A percentile compares a stretch with the other conserved stretches of the same genome.
These are phyloP conservation scores for Apamea epomidion DNA, from an alignment of 2,888 invertebrate genomes.

Conservation along the genomic window DNA sequence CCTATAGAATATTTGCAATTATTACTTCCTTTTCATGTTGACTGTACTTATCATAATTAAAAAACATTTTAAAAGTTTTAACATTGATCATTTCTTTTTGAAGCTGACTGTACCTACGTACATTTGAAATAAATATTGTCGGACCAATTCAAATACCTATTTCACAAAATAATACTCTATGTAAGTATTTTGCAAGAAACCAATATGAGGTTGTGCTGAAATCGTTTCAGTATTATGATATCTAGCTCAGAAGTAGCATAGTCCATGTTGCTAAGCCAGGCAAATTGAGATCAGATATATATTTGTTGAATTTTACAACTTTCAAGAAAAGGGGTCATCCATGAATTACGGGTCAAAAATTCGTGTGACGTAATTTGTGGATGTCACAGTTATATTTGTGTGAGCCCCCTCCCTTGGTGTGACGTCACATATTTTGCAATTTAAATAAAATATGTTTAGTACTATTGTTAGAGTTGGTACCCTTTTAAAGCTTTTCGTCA, in stretches of 20 bases:
- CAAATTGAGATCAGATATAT: conserved; percentile 30
- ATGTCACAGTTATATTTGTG: background rate
- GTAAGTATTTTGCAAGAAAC: conserved; percentile 1
- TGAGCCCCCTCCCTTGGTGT: background rate
- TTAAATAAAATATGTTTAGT: background rate
- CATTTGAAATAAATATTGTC: too few species aligned
- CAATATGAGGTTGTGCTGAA: background rate
- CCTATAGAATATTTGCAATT: background rate
- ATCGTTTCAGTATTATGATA: conserved; percentile 1
- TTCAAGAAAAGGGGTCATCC: background rate
- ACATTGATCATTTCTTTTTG: too few species aligned
- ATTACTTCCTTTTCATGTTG: background rate
- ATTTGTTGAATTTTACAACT: conserved; percentile 26
- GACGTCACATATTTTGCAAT: background rate
- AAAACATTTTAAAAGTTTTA: too few species aligned
- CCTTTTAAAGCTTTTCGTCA: background rate
- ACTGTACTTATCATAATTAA: too few species aligned
- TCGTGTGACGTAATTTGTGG: too few species aligned
- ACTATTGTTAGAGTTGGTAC: background rate
- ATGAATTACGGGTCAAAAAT: too few species aligned
- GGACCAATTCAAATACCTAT: too few species aligned
- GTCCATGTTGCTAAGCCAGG: background rate
- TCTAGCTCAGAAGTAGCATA: background rate
- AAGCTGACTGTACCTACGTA: background rate
- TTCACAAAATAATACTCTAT: background rate